Conservation (phyloP, 2,888 invertebrate genomes). For the Clostera curtula region DNA sequence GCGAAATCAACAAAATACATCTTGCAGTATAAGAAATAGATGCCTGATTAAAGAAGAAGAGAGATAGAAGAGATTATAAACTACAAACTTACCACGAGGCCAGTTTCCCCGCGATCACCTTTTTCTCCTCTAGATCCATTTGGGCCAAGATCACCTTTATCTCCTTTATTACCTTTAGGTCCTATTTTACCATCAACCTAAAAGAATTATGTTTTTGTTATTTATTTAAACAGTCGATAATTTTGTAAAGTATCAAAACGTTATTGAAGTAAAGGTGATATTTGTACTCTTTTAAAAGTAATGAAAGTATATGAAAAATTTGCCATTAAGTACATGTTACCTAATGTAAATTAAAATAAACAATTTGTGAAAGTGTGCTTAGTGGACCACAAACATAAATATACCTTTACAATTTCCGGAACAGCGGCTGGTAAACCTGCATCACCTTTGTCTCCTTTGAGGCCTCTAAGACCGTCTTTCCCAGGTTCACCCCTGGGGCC, state of each 20-base stretch:
- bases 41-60: too few species aligned
- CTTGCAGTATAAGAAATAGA: too few species aligned
- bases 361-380: too few species aligned
- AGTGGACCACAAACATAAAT: neutral
- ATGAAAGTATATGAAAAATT: too few species aligned
- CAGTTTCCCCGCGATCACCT: constrained; percentile 65
- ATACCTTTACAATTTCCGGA: constrained; percentile 27
- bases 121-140: constrained; percentile 71
- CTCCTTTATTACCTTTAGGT: constrained; percentile 2
- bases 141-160: constrained; percentile 8
- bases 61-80: too few species aligned
- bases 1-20: too few species aligned
- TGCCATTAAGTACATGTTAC: too few species aligned
- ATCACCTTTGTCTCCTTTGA: constrained; percentile 77
- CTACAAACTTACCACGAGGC: too few species aligned
- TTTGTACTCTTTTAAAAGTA: too few species aligned
- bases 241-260: too few species aligned
- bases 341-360: too few species aligned
- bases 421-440: constrained; percentile 27
- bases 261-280: too few species aligned
- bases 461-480: constrained; percentile 33
- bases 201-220: constrained; percentile 2
- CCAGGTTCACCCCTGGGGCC: constrained; percentile 22
- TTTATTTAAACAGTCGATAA: neutral
- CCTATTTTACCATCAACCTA: constrained; percentile 12